Base-by-base conservation (phyloP, 2,888 invertebrate species). In the Nycteola revayana region DNA sequence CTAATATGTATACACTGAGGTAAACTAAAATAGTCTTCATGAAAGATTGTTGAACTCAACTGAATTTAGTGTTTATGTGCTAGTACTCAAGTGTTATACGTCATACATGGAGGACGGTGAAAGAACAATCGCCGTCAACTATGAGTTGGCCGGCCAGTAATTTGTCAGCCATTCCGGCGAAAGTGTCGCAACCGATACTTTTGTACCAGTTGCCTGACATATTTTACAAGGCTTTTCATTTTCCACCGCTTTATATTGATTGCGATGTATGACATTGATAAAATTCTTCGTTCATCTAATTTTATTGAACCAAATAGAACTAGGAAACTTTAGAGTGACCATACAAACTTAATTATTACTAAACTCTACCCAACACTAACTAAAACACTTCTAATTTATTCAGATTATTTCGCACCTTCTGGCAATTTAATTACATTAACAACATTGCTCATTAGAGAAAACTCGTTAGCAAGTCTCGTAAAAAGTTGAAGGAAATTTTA, bases 111-210 rank as follows among this genome's bases (percentile, higher is more conserved):
- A n/a, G n/a, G n/a, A 14, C 3, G 2, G 32, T 55, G 56, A 43
- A 49, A 58, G 54, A 61, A 63, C 62, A 66, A 68, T 64, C 52
- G 59, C 42, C 47, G 57, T 58, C 50, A 46, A 48, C 49, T 49
- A 58, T 47, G 50, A 41, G 56, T 47, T 49, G 47, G 57, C 57
- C 63, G 61, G 64, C 60, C 58, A 61, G 66, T 74, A 74, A 79
- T 79, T 66, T 75, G 77, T 77, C 80, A 74, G 50, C 56, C 50
- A 49, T 70, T 72, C 69, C 71, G 66, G 53, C 51, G 54, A 56
- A 49, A 47, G 49, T 49, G 49, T 50, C 52, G 42, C 56, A 28
- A 46, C 51, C 50, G 42, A 55, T 51, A 43, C 46, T 49, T 49
- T 41, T 44, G 51, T 52, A 46, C 54, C 48, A 48, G 56, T 52